phyloP scores from a whole-genome alignment of 2,888 invertebrate genomes.

The Aphidoletes aphidimyza region DNA sequence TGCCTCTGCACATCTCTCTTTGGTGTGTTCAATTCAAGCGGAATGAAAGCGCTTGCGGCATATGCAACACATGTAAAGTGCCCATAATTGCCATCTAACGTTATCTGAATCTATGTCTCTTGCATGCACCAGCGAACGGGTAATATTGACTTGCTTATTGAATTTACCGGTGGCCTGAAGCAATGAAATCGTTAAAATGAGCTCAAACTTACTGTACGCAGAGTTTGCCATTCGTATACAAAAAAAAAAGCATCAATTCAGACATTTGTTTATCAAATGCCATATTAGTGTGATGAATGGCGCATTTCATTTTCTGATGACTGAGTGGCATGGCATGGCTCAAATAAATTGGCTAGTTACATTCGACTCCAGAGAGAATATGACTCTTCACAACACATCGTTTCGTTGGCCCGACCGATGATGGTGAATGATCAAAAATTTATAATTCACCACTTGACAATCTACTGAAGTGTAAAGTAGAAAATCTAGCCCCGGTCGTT shows the following conservation, averaged over 20 bases:
- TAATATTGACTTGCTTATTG: slow-evolving; percentile 5
- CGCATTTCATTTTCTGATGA: background rate
- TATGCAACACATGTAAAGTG: background rate
- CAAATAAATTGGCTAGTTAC: slow-evolving; percentile 33
- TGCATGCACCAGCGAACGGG: background rate
- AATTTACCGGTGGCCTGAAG: background rate
- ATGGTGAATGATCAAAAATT: slow-evolving; percentile 40
- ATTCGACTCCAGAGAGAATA: too few species aligned
- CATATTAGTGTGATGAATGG: slow-evolving; percentile 35
- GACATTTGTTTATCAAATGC: slow-evolving; percentile 21
- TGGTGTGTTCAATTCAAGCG: too few species aligned
- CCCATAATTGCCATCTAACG: background rate
- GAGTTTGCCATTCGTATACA: background rate
- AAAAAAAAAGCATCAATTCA: background rate
- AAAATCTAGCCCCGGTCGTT: background rate
- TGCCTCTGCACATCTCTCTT: too few species aligned
- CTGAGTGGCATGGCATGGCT: background rate
- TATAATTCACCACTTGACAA: slow-evolving; percentile 37
- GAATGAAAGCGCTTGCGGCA: too few species aligned
- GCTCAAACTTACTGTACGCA: background rate
- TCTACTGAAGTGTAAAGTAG: background rate
- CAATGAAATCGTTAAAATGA: slow-evolving; percentile 5
- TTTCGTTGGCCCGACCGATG: background rate
- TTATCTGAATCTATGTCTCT: background rate
- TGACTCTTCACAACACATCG: background rate